Conservation (phyloP, 2,113 vertebrate species). For the Phycodurus eques region DNA sequence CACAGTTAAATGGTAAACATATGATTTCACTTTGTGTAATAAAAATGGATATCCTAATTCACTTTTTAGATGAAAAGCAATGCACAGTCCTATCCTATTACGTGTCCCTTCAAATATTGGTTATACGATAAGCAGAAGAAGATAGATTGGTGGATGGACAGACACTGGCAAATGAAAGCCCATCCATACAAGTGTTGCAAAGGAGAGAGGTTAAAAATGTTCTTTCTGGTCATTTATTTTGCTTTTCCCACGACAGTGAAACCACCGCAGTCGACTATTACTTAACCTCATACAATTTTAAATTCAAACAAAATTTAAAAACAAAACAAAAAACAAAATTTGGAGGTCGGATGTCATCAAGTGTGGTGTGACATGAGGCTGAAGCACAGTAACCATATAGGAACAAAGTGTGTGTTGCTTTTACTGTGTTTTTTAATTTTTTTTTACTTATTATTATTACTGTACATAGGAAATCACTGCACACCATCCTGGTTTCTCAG, state of each 20-base stretch:
- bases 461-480: too few relatives aligned
- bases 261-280: too few relatives aligned
- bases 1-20: constrained; percentile 57
- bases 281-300: too few relatives aligned
- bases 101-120: constrained; percentile 50
- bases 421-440: too few relatives aligned
- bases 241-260: too few relatives aligned
- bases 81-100: constrained; percentile 52
- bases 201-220: too few relatives aligned
- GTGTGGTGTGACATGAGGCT: background rate
- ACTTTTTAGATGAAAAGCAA: constrained; percentile 54
- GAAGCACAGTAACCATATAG: too few relatives aligned
- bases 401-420: background rate
- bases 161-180: background rate
- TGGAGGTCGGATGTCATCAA: background rate
- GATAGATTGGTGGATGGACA: background rate
- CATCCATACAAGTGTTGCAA: too few relatives aligned
- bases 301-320: background rate
- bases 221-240: too few relatives aligned
- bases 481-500: too few relatives aligned
- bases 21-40: constrained; percentile 57
- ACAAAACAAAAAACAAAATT: constrained; percentile 7
- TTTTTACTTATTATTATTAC: too few relatives aligned
- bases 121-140: background rate
- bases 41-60: constrained; percentile 62